A percentile compares a stretch with the other conserved stretches of the same genome.
Evolutionary conservation across 2,888 invertebrate species (phyloP).

Genomic region (Mamestra brassicae): DNA sequence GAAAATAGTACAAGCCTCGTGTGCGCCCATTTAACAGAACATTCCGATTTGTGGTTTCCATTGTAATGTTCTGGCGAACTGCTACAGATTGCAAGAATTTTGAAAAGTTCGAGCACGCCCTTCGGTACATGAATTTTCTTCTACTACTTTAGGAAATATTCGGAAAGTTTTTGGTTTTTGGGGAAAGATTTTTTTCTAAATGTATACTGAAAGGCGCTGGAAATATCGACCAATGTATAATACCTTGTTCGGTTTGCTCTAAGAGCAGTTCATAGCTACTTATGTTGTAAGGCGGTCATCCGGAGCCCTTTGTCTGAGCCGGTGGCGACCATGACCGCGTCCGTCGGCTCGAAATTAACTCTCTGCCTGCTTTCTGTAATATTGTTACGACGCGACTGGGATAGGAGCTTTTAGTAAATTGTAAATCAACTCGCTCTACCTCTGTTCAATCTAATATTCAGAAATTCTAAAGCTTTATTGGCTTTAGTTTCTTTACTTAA

Average conservation of each 20-base stretch:
- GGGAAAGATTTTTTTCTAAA: neutral
- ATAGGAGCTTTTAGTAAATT: conserved; percentile 53
- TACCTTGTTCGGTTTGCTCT: conserved; percentile 29
- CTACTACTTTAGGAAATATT: neutral
- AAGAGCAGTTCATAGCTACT: conserved; percentile 47
- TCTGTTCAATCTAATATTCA: conserved; percentile 19
- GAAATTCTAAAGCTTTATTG: neutral
- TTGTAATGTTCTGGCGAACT: conserved; percentile 34
- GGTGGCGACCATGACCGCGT: conserved; percentile 68
- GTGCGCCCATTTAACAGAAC: conserved; percentile 74
- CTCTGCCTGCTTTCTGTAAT: conserved; percentile 58
- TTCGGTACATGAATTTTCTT: conserved; percentile 4
- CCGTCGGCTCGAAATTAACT: conserved; percentile 67
- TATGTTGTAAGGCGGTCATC: conserved; percentile 39
- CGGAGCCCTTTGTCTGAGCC: conserved; percentile 62
- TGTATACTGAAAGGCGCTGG: neutral
- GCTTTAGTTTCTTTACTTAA: conserved; percentile 7
- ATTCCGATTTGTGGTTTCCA: conserved; percentile 49
- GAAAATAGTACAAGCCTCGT: conserved; percentile 70
- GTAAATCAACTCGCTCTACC: conserved; percentile 27
- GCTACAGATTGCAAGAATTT: conserved; percentile 18
- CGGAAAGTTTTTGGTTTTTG: neutral
- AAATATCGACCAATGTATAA: conserved; percentile 26
- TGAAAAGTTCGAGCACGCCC: neutral
- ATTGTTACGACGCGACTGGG: conserved; percentile 49